Evolutionary conservation across 2,113 vertebrate species (phyloP), one percentile per base, ranked within the genome.

Genomic region (Crotalus helleri): DNA sequence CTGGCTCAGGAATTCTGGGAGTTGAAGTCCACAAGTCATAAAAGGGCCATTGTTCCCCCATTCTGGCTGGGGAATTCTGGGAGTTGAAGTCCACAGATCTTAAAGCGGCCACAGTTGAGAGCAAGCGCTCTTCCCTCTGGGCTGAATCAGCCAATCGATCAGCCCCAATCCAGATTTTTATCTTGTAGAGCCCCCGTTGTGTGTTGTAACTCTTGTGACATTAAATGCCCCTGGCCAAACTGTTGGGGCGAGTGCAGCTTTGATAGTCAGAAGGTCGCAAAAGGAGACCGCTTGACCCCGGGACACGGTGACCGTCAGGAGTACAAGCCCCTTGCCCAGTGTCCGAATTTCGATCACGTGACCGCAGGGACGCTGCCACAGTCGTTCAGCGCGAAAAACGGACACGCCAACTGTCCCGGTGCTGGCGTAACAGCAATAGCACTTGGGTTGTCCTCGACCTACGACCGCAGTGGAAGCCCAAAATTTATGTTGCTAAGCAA

Each of bases 271-370:
- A 51, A 51, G 49, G 49, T 51, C 49, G 49, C 49, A 51, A 10
- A 51, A 51, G 49, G 49, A 51, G 49, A 51, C 9, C 8, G 8
- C 8, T 51, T 51, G 26, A 64, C 10, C 26, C 26, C 11, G 3
- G 26, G 61, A 64, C 26, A 4, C 29, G 0, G 12, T 12, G n/a
- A 69, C 29, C 4, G 0, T n/a, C 4, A 0, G 13, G n/a, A 5
- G 61, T 5, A 13, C 2, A 10, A n/a, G 61, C 3, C 61, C 29
- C 26, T 64, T 10, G 26, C 10, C 24, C 10, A 61, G 59, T 13
- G 61, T 29, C 61, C 26, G 1, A 64, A 64, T 64, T 29, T 64
- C 3, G 26, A 29, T 64, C 11, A 1, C 3, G 1, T 4, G 1
- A 29, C 11, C 26, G 1, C 11, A 29, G 61, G 61, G 3, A 15